Base-by-base conservation (phyloP, 2,113 vertebrate genomes). In the Cromileptes altivelis region DNA sequence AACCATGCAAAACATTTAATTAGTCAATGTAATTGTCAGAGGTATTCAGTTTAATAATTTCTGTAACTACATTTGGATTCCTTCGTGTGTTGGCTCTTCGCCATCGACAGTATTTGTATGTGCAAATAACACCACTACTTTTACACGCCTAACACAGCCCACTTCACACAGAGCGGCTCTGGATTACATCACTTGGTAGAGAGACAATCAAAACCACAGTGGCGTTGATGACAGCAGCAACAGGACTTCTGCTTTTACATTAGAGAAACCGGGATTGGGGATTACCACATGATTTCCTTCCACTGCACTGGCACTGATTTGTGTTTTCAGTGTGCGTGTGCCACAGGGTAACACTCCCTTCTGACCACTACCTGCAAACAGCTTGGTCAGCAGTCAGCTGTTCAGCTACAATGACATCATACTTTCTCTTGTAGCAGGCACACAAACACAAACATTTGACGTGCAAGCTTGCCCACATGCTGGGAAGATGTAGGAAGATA, bases 311-410 rank as follows among this genome's bases (percentile, higher is more conserved):
- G 14, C 77, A 78, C 70, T n/a, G 27, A 75, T 75, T 71, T 69
- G 30, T 23, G 42, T 23, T 19, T 27, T 58, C 30, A 50, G 18
- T 62, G 67, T 63, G 55, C 1, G 12, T 37, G 18, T 60, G 9
- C 19, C 40, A 18, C 15, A 17, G 49, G 18, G 56, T 15, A 45
- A 49, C 75, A 69, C 75, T 81, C 49, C 33, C 72, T 55, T 53
- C 81, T 68, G 84, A 33, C 72, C 72, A 75, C 70, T 56, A 76
- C 67, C 75, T 86, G 78, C 76, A 75, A 80, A 74, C 62, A 55
- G 83, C 76, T 72, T 57, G 45, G 67, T 84, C 78, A 86, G 82
- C 81, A 85, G 12, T 72, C 86, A 91, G 77, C 80, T 89, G 85
- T 82, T 90, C 60, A 25, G 12, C 30, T 18, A 80, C 57, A 77